A percentile compares a stretch with the other conserved stretches of the same genome.
Evolutionary conservation across 2,888 invertebrate genomes (phyloP).

Genomic region (Dorcus hopei): DNA sequence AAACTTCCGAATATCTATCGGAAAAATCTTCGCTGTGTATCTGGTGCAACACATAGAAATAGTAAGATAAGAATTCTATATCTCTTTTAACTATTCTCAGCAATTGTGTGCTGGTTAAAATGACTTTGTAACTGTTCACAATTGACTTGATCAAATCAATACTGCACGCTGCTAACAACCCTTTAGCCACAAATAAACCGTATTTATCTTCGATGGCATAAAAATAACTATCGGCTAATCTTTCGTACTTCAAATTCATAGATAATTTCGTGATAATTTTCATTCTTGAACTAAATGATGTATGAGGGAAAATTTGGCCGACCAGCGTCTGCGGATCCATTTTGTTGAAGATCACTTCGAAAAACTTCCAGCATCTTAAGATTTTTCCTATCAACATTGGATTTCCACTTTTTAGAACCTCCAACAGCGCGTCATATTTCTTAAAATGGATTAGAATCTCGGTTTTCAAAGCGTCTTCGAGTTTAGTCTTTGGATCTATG

Average conservation of each 20-base stretch:
- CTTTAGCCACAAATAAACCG: slow-evolving; percentile 15
- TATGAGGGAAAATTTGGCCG: slow-evolving; percentile 15
- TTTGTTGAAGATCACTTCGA: slow-evolving; percentile 9
- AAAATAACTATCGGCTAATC: slow-evolving; percentile 15
- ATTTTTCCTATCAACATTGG: slow-evolving; percentile 15
- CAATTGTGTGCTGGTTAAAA: slow-evolving; percentile 11
- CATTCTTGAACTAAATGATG: slow-evolving; percentile 15
- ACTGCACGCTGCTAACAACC: slow-evolving; percentile 16
- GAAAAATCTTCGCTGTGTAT: background rate
- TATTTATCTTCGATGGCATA: slow-evolving; percentile 14
- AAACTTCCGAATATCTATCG: background rate
- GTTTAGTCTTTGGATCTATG: slow-evolving; percentile 8
- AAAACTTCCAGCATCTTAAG: slow-evolving; percentile 10
- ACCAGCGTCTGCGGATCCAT: slow-evolving; percentile 5
- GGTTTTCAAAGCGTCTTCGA: slow-evolving; percentile 18
- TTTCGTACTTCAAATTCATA: slow-evolving; percentile 10
- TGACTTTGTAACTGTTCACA: slow-evolving; percentile 10
- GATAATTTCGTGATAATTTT: slow-evolving; percentile 15
- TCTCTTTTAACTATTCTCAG: slow-evolving; percentile 17
- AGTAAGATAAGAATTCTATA: slow-evolving; percentile 12
- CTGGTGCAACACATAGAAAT: slow-evolving; percentile 12
- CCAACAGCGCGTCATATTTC: slow-evolving; percentile 9
- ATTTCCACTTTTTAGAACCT: slow-evolving; percentile 14
- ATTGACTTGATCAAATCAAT: slow-evolving; percentile 11
- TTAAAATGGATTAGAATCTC: slow-evolving; percentile 15